Evolutionary conservation across 2,797 vertebrate genomes (phyloP), one percentile per base, ranked within the genome.

Genomic region (Malurus leucopterus): DNA sequence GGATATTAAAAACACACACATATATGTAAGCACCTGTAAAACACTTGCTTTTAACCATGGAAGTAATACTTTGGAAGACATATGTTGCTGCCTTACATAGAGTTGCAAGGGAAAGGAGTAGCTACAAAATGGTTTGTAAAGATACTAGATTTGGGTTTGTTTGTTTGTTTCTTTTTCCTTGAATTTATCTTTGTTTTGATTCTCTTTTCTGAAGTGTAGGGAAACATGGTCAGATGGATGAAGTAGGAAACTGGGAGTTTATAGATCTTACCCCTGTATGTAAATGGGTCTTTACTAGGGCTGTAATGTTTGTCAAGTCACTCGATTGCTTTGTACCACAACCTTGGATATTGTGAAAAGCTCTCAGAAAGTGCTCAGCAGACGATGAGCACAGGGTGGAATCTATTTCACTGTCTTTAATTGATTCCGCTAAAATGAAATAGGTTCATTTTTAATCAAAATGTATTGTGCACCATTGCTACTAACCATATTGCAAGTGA

Each of bases 91-190:
- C 51, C 11, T 63, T 65, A 69, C 5, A 10, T 43, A 12, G 3
- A 74, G 29, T 24, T 68, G 21, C 11, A 77, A 47, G 16, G 20
- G 8, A 62, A 86, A 72, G 29, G 21, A 54, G n/a, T 27, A 65
- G 20, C 44, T 81, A 30, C n/a, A 30, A 38, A 71, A 41, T 49
- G 13, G 11, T 50, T 81, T 34, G 9, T 81, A 78, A 84, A 62
- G 62, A 20, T 17, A 46, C 0, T 15, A 30, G 6, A 6, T 20
- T 49, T 51, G 12, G 3, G 11, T 6, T 4, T 30, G 5, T 8
- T 46, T 63, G 11, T 29, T 40, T 11, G 20, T 9, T 0, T 7
- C 38, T 4, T 13, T 47, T 57, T 43, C 29, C 34, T 70, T 58
- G 20, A 62, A 47, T 41, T 74, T 3, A 18, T 55, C 19, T 77